Base-by-base conservation (phyloP, 2,113 vertebrate genomes). In the Cinclus mexicanus region DNA sequence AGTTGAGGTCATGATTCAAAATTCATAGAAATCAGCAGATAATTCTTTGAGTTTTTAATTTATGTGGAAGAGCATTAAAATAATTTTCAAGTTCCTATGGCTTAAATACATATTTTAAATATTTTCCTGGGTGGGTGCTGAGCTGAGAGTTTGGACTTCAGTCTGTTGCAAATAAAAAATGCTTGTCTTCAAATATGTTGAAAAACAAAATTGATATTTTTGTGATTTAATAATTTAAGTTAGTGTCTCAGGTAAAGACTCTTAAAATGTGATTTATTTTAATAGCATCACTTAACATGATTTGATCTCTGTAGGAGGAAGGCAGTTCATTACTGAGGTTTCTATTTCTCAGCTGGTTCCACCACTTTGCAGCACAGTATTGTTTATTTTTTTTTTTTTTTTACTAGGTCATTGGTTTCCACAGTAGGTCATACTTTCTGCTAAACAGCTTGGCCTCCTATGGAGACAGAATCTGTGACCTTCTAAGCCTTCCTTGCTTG, bases 301-400 rank as follows among this genome's bases (percentile, higher is more conserved):
- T 95, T 96, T 95, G 90, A 59, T 93, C 83, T 83, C 88, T 88
- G 52, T 86, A 91, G 93, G 90, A 89, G n/a, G 52, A 96, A 89
- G 70, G 67, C 69, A 95, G 87, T 91, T 95, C 63, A 83, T 88
- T 90, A 93, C 37, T 72, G 55, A 95, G 50, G 56, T 94, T 50
- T 86, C 41, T 61, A 60, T 70, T 92, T 95, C 72, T 64, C 93
- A 91, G 41, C 91, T 94, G 78, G 80, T 63, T 96, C 69, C 74
- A 53, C 49, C 44, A 71, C 85, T 89, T 74, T 46, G 14, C 47
- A 80, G 25, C 39, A 69, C 41, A 94, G 76, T 69, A 26, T 24
- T 89, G 70, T 88, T 95, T 92, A 55, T 74, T 87, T 93, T 95
- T 89, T 94, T 93, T 95, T 89, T 94, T 67, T 89, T 94, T 63